Evolutionary conservation across 2,888 invertebrate genomes (phyloP), one percentile per base, ranked within the genome.

Genomic region (Acanthosepion esculentum): DNA sequence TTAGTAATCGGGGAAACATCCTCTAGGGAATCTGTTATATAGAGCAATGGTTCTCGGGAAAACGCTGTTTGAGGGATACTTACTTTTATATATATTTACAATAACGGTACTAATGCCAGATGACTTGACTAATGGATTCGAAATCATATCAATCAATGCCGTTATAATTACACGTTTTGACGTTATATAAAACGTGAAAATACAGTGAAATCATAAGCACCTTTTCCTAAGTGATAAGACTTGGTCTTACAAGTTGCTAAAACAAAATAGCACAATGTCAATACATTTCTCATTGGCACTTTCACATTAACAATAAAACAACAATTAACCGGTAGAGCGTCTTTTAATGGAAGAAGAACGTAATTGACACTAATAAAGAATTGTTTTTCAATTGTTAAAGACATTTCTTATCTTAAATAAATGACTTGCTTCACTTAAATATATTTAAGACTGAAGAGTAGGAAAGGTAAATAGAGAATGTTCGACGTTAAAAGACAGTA

Each of bases 261-360:
- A n/a, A 15, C 33, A n/a, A n/a, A n/a, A 26, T 64, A 23, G 1
- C 64, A 8, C 5, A 78, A 78, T 12, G 78, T n/a, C 78, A 78
- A 78, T 15, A 5, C 78, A 78, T n/a, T 78, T 18, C 78, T 78
- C 78, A 78, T n/a, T 78, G 78, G 78, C 78, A 33, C 33, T 78
- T 78, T 78, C 78, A n/a, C 78, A 78, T 78, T 78, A 7, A 33
- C 33, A 10, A 78, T 78, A 78, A 78, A 78, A 78, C n/a, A 78
- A 78, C 78, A 33, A 78, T 78, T 78, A 78, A 78, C 78, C n/a
- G 78, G 4, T 33, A 78, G 6, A 33, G n/a, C 33, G n/a, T 33
- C n/a, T n/a, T 78, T 78, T 78, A 78, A 78, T 78, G 78, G 78
- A 78, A 78, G 78, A 78, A 78, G n/a, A 33, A 78, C 78, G n/a